Evolutionary conservation across 2,888 invertebrate genomes (phyloP).

Genomic region (Sipha maydis): DNA sequence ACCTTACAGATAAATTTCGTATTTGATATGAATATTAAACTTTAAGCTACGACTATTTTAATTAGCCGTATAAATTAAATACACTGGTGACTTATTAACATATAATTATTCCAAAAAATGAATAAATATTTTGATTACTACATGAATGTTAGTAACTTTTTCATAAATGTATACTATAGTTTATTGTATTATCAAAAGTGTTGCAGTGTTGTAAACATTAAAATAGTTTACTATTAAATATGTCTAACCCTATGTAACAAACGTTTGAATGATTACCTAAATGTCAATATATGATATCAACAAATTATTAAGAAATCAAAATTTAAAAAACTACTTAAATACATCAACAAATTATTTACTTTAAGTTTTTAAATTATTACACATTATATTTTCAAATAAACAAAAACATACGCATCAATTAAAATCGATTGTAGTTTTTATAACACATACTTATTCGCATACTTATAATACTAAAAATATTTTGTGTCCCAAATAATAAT

Average conservation of each 20-base stretch:
- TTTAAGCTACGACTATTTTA: too few species aligned
- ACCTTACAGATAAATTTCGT: too few species aligned
- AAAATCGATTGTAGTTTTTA: too few species aligned
- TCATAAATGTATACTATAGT: not conserved
- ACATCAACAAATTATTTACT: not conserved
- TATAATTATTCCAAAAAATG: too few species aligned
- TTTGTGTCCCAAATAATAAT: not conserved
- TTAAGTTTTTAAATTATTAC: too few species aligned
- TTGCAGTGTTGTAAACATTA: constrained; percentile 32
- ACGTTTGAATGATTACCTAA: not conserved
- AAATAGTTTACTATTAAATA: not conserved
- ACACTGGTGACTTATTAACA: too few species aligned
- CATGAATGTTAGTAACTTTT: not conserved
- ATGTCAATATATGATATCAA: not conserved
- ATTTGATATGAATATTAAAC: too few species aligned
- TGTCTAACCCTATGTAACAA: not conserved
- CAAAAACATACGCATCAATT: too few species aligned
- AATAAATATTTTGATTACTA: too few species aligned
- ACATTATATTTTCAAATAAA: too few species aligned
- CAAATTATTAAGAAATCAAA: not conserved
- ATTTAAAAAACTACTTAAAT: not conserved
- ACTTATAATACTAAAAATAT: not conserved
- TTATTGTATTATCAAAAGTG: not conserved
- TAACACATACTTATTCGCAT: not conserved
- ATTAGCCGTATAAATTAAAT: too few species aligned